Evolutionary conservation across 2,797 vertebrate genomes (phyloP).

Genomic region (Psittacula echo): DNA sequence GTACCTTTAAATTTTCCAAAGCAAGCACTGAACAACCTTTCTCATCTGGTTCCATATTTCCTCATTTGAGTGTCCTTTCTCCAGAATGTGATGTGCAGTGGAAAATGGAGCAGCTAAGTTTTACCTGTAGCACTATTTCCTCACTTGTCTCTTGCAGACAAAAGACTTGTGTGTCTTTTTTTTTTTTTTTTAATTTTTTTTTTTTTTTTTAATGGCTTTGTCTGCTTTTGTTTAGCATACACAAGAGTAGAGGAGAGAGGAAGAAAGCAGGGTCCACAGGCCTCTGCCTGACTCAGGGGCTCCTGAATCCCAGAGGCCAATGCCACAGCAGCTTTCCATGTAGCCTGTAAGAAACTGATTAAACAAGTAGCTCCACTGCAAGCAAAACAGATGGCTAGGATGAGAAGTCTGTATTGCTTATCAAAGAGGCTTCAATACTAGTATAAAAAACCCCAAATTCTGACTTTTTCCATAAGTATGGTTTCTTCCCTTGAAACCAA

Average conservation of each 20-base stretch:
- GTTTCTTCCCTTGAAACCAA: not conserved
- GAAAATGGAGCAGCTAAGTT: not conserved
- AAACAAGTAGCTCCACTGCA: not conserved
- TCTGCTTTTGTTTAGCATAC: not conserved
- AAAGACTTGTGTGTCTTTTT: not conserved
- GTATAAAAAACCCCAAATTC: not conserved
- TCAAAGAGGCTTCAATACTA: not conserved
- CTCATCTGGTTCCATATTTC: not conserved
- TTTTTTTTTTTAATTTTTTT: too few species aligned
- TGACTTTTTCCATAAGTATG: not conserved
- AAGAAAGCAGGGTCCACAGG: not conserved
- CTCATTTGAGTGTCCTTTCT: not conserved
- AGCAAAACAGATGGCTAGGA: not conserved
- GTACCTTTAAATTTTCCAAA: not conserved
- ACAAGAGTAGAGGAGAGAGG: not conserved
- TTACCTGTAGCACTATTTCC: not conserved
- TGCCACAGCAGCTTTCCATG: not conserved
- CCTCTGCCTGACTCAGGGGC: not conserved
- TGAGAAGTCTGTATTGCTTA: not conserved
- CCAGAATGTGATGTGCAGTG: not conserved
- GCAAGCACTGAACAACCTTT: not conserved
- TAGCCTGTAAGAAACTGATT: not conserved
- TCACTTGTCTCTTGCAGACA: not conserved
- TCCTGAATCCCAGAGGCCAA: not conserved
- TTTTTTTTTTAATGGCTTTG: not conserved